These are phyloP conservation scores for Arge pagana DNA, from an alignment of 2,888 invertebrate genomes.

Conservation along the genomic window DNA sequence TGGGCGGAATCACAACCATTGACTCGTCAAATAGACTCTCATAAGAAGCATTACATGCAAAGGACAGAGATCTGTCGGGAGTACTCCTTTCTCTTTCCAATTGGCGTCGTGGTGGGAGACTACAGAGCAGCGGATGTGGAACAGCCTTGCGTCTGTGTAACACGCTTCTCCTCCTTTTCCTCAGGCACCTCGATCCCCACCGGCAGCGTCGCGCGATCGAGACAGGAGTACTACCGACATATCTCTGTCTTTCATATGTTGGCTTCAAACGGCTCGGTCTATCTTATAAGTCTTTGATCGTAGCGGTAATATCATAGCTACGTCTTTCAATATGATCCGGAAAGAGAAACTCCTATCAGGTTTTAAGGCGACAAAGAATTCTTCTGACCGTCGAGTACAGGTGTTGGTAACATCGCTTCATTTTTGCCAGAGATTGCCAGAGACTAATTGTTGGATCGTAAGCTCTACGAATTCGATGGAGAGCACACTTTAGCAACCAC, in stretches of 20 bases:
- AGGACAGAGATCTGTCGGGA: background rate
- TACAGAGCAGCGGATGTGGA: background rate
- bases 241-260: background rate
- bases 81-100: background rate
- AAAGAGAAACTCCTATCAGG: slow-evolving; percentile 5
- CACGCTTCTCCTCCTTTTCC: background rate
- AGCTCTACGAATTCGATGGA: too few species aligned
- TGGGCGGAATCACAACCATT: background rate
- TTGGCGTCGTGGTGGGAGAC: background rate
- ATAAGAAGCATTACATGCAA: background rate
- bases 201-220: background rate
- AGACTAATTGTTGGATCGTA: too few species aligned
- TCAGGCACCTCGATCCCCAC: background rate
- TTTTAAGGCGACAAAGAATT: too few species aligned
- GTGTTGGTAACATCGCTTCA: too few species aligned
- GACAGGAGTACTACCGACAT: background rate
- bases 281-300: background rate
- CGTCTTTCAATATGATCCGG: slow-evolving; percentile 3
- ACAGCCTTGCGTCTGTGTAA: background rate
- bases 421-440: too few species aligned
- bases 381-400: too few species aligned
- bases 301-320: background rate
- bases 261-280: background rate
- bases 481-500: too few species aligned
- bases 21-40: background rate